These are phyloP conservation scores for Ptilorrhoa leucosticta DNA, from an alignment of 2,113 vertebrate species.

Conservation along the genomic window DNA sequence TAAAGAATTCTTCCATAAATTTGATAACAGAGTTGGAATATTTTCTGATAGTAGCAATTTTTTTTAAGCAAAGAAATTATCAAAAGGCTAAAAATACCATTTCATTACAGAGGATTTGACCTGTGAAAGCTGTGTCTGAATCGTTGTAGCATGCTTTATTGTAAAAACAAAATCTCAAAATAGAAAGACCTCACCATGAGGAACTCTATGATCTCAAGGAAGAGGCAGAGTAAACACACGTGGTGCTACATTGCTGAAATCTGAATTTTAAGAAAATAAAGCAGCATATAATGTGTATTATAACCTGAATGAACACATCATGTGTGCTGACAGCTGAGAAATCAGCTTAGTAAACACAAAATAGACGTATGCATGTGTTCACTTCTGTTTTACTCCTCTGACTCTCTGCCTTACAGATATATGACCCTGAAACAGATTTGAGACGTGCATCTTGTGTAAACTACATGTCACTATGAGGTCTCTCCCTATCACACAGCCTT, in stretches of 20 bases:
- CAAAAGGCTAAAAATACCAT: background rate
- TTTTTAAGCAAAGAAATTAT: background rate
- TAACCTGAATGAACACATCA: background rate
- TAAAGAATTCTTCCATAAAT: background rate
- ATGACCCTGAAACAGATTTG: background rate
- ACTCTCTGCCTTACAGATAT: background rate
- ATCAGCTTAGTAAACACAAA: background rate
- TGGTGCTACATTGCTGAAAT: background rate
- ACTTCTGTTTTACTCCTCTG: background rate
- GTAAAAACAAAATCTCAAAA: background rate
- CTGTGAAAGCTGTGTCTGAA: background rate
- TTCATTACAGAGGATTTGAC: background rate
- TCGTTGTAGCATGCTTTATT: background rate
- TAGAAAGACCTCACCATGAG: background rate
- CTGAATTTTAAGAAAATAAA: background rate
- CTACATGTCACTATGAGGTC: background rate
- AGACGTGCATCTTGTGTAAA: background rate
- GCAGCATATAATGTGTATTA: background rate
- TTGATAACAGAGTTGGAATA: background rate
- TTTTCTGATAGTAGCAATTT: background rate
- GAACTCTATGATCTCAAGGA: background rate
- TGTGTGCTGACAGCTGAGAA: background rate
- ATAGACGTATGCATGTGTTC: background rate
- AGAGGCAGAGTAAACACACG: background rate
- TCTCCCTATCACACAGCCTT: background rate